Base-by-base conservation (phyloP, 2,888 invertebrate species). In the Pandemis cinnamomeana region DNA sequence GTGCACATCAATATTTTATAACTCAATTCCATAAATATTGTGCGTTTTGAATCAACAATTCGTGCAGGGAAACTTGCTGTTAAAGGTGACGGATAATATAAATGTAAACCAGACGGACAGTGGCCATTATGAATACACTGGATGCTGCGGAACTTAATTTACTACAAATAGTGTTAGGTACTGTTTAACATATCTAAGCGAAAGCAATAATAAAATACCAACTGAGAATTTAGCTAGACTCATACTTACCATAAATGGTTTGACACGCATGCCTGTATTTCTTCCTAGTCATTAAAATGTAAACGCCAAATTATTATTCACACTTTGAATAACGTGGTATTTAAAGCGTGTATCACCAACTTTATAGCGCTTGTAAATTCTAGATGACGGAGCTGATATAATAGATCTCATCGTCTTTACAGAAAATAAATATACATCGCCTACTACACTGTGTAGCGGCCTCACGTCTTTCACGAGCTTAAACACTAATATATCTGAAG, bases 1-100 rank as follows among this genome's bases (percentile, higher is more conserved):
- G 63, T 58, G 13, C 20, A 11, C 62, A 53, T 70, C 20, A 48
- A 42, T 70, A 63, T 53, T 62, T 67, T 63, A 70, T 44, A 42
- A 62, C 70, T 70, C 53, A 63, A 71, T 53, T 42, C 41, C 63
- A 62, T 62, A 70, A 69, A 61, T 42, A 48, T 42, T 42, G 42
- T 42, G 36, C 6, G 53, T 58, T 58, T 58, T 27, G 58, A 58
- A 58, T 58, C 58, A 58, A 27, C 58, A 58, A 58, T 58, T 27
- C 11, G 58, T 58, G 4, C 27, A 55, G 11, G 10, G 20, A 4
- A 58, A 20, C 11, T 27, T 27, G 58, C 58, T 27, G 58, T 11
- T 58, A 27, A 15, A 58, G 27, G 58, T 58, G 11, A 6, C 58
- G 11, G 58, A 10, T 58, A 58, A 27, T 27, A 58, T 58, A 58